Evolutionary conservation across 2,797 vertebrate genomes (phyloP).

Genomic region (Oreochromis mossambicus): DNA sequence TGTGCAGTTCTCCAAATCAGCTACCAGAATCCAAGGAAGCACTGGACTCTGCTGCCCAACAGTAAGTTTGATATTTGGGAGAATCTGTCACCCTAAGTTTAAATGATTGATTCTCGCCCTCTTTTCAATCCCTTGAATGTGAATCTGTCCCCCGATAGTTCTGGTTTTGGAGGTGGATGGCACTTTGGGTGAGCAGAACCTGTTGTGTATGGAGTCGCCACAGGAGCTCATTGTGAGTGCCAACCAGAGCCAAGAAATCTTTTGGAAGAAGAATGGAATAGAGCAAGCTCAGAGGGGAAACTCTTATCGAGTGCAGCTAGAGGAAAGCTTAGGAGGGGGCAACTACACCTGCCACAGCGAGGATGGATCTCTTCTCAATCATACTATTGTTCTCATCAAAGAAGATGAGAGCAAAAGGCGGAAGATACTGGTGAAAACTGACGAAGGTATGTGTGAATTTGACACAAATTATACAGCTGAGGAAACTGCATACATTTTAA

Average conservation of each 20-base stretch:
- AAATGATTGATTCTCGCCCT: background rate
- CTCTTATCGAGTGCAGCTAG: conserved; percentile 9
- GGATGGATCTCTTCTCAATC: conserved; percentile 62
- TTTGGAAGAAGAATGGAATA: conserved; percentile 53
- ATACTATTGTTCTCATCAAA: conserved; percentile 69
- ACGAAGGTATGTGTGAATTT: conserved; percentile 4
- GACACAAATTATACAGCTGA: background rate
- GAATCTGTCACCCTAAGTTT: background rate
- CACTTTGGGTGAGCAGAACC: background rate
- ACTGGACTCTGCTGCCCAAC: conserved; percentile 67
- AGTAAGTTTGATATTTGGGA: conserved; percentile 34
- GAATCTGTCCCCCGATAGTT: conserved; percentile 27
- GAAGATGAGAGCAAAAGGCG: background rate
- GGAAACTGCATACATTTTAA: background rate
- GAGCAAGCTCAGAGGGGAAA: conserved; percentile 39
- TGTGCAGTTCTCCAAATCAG: conserved; percentile 22
- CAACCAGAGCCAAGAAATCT: conserved; percentile 11
- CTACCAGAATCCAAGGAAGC: conserved; percentile 16
- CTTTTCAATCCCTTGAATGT: background rate
- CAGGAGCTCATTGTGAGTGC: background rate
- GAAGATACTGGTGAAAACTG: conserved; percentile 47
- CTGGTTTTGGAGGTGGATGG: conserved; percentile 61
- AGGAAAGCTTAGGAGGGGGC: conserved; percentile 65
- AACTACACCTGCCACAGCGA: conserved; percentile 70
- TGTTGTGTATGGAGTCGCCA: conserved; percentile 45